These are phyloP conservation scores for Brachyrhaphis roseni DNA, from an alignment of 2,797 vertebrate species.

Conservation along the genomic window DNA sequence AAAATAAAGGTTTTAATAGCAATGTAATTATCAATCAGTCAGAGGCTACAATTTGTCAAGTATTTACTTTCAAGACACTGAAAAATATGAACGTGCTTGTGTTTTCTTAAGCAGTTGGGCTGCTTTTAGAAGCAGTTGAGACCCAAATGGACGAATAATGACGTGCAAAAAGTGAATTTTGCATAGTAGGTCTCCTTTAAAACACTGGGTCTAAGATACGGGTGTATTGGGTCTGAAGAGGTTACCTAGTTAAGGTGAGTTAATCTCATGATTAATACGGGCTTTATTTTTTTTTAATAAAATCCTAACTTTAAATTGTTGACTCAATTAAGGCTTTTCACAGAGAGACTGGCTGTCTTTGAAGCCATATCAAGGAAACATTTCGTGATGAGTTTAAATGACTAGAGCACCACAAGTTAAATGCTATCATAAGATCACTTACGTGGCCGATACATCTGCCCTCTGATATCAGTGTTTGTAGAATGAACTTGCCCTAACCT, in stretches of 20 bases:
- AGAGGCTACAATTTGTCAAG: not conserved
- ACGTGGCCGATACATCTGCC: not conserved
- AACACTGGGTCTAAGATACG: not conserved
- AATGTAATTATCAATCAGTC: not conserved
- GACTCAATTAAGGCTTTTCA: not conserved
- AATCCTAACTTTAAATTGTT: not conserved
- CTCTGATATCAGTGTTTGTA: not conserved
- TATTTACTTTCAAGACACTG: not conserved
- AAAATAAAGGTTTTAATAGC: not conserved
- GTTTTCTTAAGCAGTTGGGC: too few species aligned
- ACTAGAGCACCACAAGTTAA: not conserved
- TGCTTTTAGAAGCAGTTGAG: too few species aligned
- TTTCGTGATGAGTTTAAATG: not conserved
- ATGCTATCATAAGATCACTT: not conserved
- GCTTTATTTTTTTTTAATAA: not conserved
- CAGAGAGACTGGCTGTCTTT: not conserved
- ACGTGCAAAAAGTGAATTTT: too few species aligned
- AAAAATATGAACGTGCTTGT: too few species aligned
- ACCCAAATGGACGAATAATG: too few species aligned
- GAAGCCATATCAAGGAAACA: not conserved
- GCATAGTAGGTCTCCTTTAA: not conserved
- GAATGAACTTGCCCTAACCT: not conserved
- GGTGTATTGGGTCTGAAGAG: not conserved
- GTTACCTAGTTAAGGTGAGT: not conserved
- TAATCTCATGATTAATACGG: not conserved